Base-by-base conservation (phyloP, 2,888 invertebrate species). In the Noctua pronuba region DNA sequence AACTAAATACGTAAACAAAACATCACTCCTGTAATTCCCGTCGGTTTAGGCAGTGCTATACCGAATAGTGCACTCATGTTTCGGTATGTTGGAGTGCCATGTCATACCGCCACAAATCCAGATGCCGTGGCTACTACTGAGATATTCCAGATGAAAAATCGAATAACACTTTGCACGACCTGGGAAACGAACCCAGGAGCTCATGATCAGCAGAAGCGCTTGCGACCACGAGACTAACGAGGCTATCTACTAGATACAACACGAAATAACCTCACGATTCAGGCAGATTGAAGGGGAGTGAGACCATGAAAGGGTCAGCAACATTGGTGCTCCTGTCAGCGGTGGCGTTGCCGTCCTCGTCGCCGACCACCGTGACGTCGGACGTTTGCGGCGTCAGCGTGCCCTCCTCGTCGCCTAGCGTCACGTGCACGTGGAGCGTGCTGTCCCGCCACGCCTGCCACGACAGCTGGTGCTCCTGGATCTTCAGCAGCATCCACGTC, bases 401-500 rank as follows among this genome's bases (percentile, higher is more conserved):
- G 73, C 80, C 76, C 79, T 81, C 86, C 80, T 93, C 92, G 44
- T 91, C 93, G 5, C 85, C 90, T 75, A 96, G 94, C 58, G 94
- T 88, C 83, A 96, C 96, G 91, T 91, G 95, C 90, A 96, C 95
- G 92, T 95, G 95, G 89, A 96, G 94, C 72, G 95, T 95, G 91
- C 93, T 92, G 93, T 95, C 96, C 49, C 96, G 94, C 96, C 96
- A 96, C 86, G 95, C 92, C 87, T 93, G 95, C 96, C 96, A 96
- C 86, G 96, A 95, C 89, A 92, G 66, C 93, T 96, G 96, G 92
- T 96, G 96, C 92, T 96, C 96, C 89, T 96, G 96, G 85, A 96
- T 93, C 93, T 96, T 96, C 60, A 96, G 94, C 90, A 96, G 94
- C 94, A 96, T 95, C 96, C 96, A 96, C 60, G 96, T 96, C 2